phyloP scores from a whole-genome alignment of 2,888 invertebrate species.

The Drosophila colorata region DNA sequence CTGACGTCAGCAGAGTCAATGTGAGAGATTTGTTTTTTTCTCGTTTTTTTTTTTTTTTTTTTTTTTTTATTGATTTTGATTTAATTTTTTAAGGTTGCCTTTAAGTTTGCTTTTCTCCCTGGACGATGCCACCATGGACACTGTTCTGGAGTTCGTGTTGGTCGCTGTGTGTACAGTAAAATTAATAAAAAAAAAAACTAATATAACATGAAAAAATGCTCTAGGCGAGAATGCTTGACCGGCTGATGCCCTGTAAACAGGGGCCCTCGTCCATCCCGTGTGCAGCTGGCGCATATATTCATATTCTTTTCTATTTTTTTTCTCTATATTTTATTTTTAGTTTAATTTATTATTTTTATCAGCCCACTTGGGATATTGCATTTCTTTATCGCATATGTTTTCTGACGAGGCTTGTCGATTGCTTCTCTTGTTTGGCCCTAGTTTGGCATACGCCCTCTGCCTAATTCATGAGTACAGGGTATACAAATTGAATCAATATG shows the following conservation, averaged over 20 bases:
- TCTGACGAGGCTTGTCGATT: too few species aligned
- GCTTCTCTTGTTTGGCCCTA: neutral
- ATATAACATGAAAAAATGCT: neutral
- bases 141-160: neutral
- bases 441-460: neutral
- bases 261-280: too few species aligned
- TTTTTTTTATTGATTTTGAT: slow-evolving; percentile 46
- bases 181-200: slow-evolving; percentile 23
- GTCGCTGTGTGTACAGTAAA: slow-evolving; percentile 3
- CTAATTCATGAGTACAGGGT: neutral
- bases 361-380: too few species aligned
- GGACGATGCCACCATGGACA: neutral
- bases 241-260: neutral
- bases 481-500: slow-evolving; percentile 40
- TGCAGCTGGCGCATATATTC: too few species aligned
- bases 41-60: slow-evolving; percentile 13
- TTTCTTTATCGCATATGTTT: too few species aligned
- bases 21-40: slow-evolving; percentile 10
- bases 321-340: too few species aligned
- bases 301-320: too few species aligned
- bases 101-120: neutral
- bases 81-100: slow-evolving; percentile 1
- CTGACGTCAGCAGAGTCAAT: slow-evolving; percentile 28
- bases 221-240: neutral
- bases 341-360: too few species aligned